These are phyloP conservation scores for Sebastolobus altivelis DNA, from an alignment of 2,797 vertebrate species.

Conservation along the genomic window DNA sequence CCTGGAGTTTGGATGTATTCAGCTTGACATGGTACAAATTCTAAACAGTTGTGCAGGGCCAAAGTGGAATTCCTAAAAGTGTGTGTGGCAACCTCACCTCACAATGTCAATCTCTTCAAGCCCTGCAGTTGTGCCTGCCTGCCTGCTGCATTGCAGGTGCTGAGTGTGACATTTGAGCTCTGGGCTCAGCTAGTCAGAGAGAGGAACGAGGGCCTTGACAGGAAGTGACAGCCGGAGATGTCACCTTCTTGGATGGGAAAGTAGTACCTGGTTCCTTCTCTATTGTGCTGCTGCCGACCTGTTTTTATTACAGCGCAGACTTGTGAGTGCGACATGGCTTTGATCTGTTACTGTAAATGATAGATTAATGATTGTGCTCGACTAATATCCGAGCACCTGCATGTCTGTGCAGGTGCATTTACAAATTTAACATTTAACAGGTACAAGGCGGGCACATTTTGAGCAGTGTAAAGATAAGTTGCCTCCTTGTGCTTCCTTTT, in stretches of 20 bases:
- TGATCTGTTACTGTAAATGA: constrained; percentile 3
- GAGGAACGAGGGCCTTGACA: constrained; percentile 63
- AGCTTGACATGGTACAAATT: constrained; percentile 39
- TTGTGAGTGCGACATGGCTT: neutral
- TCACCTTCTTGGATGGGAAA: constrained; percentile 47
- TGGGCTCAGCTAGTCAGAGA: constrained; percentile 56
- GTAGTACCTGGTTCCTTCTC: constrained; percentile 38
- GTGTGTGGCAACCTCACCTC: constrained; percentile 41
- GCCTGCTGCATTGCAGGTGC: constrained; percentile 84
- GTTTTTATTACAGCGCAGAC: neutral
- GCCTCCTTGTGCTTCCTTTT: constrained; percentile 39
- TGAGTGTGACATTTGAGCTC: constrained; percentile 76
- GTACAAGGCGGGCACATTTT: neutral
- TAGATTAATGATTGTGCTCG: neutral
- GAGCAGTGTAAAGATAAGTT: constrained; percentile 3
- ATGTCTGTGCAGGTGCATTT: neutral
- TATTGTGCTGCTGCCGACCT: neutral
- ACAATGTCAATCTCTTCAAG: constrained; percentile 54
- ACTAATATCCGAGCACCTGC: neutral
- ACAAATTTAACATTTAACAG: neutral
- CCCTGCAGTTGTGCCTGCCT: constrained; percentile 64
- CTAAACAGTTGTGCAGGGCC: constrained; percentile 18
- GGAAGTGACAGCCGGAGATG: constrained; percentile 67
- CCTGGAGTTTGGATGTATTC: constrained; percentile 40
- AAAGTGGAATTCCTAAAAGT: constrained; percentile 45